Percentiles rank a stretch among this genome's conserved stretches.
These are phyloP conservation scores for Chelonus insularis DNA, from an alignment of 1,140 invertebrate genomes.

Conservation along the genomic window DNA sequence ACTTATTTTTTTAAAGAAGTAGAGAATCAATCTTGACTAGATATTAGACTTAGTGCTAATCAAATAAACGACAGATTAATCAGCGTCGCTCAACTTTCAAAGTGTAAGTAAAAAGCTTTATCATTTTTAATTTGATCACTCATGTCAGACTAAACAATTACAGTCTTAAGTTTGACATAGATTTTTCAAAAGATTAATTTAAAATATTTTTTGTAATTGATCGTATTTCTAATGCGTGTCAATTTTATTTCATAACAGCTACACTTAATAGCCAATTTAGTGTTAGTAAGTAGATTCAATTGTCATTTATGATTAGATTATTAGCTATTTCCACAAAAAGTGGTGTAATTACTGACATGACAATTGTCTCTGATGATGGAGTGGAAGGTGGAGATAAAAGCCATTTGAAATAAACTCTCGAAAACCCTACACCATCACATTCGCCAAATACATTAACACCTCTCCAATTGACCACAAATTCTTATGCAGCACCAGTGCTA, in stretches of 20 bases:
- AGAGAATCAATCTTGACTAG: conserved; percentile 84
- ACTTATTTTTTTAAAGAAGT: conserved; percentile 52
- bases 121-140: background rate
- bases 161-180: too few species aligned
- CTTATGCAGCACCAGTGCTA: conserved; percentile 35
- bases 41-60: conserved; percentile 81
- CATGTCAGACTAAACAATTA: too few species aligned
- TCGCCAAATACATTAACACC: conserved; percentile 54
- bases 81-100: conserved; percentile 73
- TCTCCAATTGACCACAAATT: conserved; percentile 51
- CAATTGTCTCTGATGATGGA: conserved; percentile 64
- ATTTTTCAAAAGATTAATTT: too few species aligned
- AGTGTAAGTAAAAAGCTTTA: conserved; percentile 62
- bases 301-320: conserved; percentile 18
- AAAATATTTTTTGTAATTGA: too few species aligned
- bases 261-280: conserved; percentile 78
- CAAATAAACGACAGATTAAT: conserved; percentile 85
- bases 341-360: conserved; percentile 76
- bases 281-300: conserved; percentile 70
- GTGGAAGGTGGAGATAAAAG: conserved; percentile 56
- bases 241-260: too few species aligned
- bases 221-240: too few species aligned
- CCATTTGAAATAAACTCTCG: conserved; percentile 56
- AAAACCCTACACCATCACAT: conserved; percentile 52
- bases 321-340: conserved; percentile 65